A percentile compares a stretch with the other conserved stretches of the same genome.
Evolutionary conservation across 2,888 invertebrate species (phyloP).

Genomic region (Papilio demoleus): DNA sequence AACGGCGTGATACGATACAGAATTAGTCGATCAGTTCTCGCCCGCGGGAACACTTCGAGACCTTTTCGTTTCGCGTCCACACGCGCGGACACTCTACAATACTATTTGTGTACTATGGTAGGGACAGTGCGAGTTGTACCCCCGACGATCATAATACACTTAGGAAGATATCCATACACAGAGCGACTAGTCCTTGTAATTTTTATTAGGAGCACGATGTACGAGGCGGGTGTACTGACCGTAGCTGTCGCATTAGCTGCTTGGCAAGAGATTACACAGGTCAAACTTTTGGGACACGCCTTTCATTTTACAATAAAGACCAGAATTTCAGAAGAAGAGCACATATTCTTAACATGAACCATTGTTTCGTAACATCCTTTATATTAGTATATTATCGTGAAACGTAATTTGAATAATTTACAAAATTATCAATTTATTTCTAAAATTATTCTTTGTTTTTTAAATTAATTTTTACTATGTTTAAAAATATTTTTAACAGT

Average conservation of each 20-base stretch:
- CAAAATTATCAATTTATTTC: background rate
- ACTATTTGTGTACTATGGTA: slow-evolving; percentile 19
- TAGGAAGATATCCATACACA: background rate
- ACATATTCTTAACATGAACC: background rate
- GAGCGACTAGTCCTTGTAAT: background rate
- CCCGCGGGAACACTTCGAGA: slow-evolving; percentile 20
- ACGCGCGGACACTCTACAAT: slow-evolving; percentile 1
- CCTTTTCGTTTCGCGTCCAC: slow-evolving; percentile 17
- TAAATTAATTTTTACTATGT: slow-evolving; percentile 5
- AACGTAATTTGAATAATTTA: background rate
- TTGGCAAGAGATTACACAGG: slow-evolving; percentile 1
- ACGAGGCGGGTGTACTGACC: too few relatives aligned
- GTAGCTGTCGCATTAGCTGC: background rate
- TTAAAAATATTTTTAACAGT: slow-evolving; percentile 9
- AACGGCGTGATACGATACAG: slow-evolving; percentile 21
- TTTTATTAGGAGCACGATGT: slow-evolving; percentile 12
- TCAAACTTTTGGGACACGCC: background rate
- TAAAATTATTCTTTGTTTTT: slow-evolving; percentile 12
- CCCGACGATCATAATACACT: slow-evolving; percentile 23
- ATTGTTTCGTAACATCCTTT: background rate
- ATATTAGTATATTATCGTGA: slow-evolving; percentile 4
- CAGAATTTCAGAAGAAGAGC: background rate
- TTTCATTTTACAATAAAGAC: background rate
- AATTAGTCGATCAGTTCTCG: slow-evolving; percentile 19
- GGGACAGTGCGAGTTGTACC: slow-evolving; percentile 7